A percentile compares a stretch with the other conserved stretches of the same genome.
Evolutionary conservation across 2,888 invertebrate species (phyloP).

Genomic region (Macaria notata): DNA sequence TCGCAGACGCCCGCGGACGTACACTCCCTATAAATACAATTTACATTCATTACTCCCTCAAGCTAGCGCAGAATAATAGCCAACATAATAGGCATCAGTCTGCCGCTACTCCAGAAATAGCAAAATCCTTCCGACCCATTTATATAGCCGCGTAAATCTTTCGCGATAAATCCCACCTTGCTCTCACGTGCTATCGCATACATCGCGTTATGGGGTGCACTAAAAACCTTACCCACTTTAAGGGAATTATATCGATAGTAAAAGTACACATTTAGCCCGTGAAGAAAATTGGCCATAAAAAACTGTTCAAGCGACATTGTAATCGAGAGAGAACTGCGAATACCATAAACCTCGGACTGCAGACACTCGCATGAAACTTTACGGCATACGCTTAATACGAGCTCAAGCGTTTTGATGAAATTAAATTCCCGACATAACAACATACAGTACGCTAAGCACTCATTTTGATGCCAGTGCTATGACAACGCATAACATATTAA

Average conservation of each 20-base stretch:
- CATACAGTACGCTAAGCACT: too few species aligned
- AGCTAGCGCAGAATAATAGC: slow-evolving; percentile 45
- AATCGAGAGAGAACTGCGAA: slow-evolving; percentile 32
- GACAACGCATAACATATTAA: too few species aligned
- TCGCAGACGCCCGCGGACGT: slow-evolving; percentile 64
- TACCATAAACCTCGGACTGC: slow-evolving; percentile 34
- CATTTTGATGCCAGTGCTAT: too few species aligned
- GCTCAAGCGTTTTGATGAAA: slow-evolving; percentile 17
- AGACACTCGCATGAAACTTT: slow-evolving; percentile 10
- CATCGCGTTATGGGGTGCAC: slow-evolving; percentile 27
- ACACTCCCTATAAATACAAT: slow-evolving; percentile 68
- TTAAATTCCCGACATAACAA: slow-evolving; percentile 1
- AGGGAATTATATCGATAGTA: slow-evolving; percentile 46
- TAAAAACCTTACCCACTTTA: slow-evolving; percentile 49
- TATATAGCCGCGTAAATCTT: slow-evolving; percentile 4
- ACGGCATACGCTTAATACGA: slow-evolving; percentile 18
- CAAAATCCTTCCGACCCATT: not conserved
- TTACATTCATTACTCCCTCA: slow-evolving; percentile 63
- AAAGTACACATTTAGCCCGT: slow-evolving; percentile 45
- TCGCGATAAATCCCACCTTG: slow-evolving; percentile 13
- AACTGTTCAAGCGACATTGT: slow-evolving; percentile 47
- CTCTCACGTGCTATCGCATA: slow-evolving; percentile 23
- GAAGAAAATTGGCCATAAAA: slow-evolving; percentile 52
- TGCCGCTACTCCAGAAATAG: slow-evolving; percentile 16
- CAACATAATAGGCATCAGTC: slow-evolving; percentile 31